Percentiles rank a stretch among this genome's conserved stretches.
Conservation (phyloP, 1,140 invertebrate genomes). For the Drosophila willistoni region DNA sequence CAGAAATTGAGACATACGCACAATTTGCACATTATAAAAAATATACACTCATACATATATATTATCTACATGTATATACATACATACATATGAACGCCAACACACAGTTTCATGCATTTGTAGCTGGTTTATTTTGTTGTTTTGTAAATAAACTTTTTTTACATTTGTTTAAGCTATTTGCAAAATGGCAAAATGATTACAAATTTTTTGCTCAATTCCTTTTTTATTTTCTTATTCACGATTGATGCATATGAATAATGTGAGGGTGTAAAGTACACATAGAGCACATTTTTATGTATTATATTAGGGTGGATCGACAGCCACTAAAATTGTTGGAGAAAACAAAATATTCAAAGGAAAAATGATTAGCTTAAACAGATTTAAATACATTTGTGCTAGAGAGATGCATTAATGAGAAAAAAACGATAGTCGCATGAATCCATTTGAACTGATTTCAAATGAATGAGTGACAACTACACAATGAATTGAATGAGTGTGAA, state of each 20-base stretch:
- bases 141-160: no score
- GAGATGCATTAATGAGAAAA: no score
- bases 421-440: no score
- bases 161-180: constrained; percentile 32
- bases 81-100: background rate
- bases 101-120: background rate
- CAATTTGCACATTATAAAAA: constrained; percentile 43
- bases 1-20: constrained; percentile 29
- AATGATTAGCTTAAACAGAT: no score
- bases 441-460: no score
- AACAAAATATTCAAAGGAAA: no score
- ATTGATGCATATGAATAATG: constrained; percentile 50
- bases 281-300: background rate
- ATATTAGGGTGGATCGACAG: constrained; percentile 15
- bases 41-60: background rate
- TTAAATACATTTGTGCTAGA: no score
- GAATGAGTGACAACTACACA: no score
- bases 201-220: background rate
- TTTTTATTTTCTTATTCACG: background rate
- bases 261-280: constrained; percentile 14
- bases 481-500: no score
- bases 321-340: no score
- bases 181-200: constrained; percentile 59
- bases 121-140: background rate
- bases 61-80: background rate